Conservation (phyloP, 2,888 invertebrate species). For the Melanotus villosus region DNA sequence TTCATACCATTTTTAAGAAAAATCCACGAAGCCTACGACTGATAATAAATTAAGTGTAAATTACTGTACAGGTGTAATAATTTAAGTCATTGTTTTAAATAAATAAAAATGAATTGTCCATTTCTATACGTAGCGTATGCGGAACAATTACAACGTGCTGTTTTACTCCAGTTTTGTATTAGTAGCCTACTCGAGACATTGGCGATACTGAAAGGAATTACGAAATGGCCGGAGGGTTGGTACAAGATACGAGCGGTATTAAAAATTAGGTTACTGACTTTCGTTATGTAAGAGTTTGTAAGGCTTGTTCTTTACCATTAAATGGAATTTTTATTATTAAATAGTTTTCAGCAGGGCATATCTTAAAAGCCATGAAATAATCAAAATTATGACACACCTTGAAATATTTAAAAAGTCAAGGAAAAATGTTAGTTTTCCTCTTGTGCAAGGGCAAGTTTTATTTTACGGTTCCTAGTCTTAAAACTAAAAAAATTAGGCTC, state of each 20-base stretch:
- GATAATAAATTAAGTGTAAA: background rate
- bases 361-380: too few species aligned
- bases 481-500: background rate
- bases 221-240: slow-evolving; percentile 25
- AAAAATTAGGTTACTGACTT: slow-evolving; percentile 28
- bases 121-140: background rate
- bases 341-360: too few species aligned
- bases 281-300: slow-evolving; percentile 5
- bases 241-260: slow-evolving; percentile 20
- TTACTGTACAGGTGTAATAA: background rate
- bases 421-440: slow-evolving; percentile 1
- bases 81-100: background rate
- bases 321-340: slow-evolving; percentile 3
- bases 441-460: background rate
- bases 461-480: too few species aligned
- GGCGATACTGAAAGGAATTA: slow-evolving; percentile 1
- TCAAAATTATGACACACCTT: background rate
- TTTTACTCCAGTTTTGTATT: slow-evolving; percentile 3
- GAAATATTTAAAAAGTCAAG: slow-evolving; percentile 2
- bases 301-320: slow-evolving; percentile 3
- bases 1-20: slow-evolving; percentile 52
- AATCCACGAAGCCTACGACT: slow-evolving; percentile 41
- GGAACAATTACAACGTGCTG: background rate
- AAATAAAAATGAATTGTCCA: background rate
- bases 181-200: background rate